Evolutionary conservation across 1,140 invertebrate species (phyloP), one percentile per base, ranked within the genome.

Genomic region (Aphidius gifuensis): DNA sequence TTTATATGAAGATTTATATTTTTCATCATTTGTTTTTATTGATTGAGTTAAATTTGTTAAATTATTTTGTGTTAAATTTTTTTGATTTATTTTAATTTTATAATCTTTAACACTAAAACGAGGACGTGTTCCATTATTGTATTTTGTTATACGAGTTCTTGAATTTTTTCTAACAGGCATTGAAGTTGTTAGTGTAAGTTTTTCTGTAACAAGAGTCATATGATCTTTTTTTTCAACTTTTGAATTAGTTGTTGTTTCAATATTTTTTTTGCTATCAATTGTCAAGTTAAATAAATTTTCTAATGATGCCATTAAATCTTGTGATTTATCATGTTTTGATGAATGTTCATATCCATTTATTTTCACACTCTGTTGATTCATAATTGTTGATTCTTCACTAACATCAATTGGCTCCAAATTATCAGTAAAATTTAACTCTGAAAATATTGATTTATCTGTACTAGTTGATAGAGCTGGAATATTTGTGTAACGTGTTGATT

Each of bases 91-190:
- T 62, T 73, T 73, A 44, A 68, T 80, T 45, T 77, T 81, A 67
- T 83, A 83, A 54, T 83, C 81, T 64, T 83, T 81, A 9, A 80
- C 72, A 63, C 77, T 80, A 58, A 80, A 80, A 5, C 78, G 68
- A 4, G 79, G 78, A 1, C 77, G 68, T 2, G 76, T 80, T 0
- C 75, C 58, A 45, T 79, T 81, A 1, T 73, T 73, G 51, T 73
- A 75, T 55, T 74, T 67, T 40, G 76, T 67, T 1, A 77, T 73
- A 8, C 77, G 67, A 5, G 77, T 72, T 64, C 72, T 74, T 38
- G 71, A 71, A 23, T 69, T 68, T 0, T 74, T 40, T n/a, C 73
- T 76, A 32, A 51, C 32, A 1, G 53, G 54, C 1, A 50, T 64
- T n/a, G 11, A 50, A 40, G 62, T 66, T 0, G 68, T 64, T 23